Conservation (phyloP, 2,113 vertebrate genomes). For the Orcinus orca region DNA sequence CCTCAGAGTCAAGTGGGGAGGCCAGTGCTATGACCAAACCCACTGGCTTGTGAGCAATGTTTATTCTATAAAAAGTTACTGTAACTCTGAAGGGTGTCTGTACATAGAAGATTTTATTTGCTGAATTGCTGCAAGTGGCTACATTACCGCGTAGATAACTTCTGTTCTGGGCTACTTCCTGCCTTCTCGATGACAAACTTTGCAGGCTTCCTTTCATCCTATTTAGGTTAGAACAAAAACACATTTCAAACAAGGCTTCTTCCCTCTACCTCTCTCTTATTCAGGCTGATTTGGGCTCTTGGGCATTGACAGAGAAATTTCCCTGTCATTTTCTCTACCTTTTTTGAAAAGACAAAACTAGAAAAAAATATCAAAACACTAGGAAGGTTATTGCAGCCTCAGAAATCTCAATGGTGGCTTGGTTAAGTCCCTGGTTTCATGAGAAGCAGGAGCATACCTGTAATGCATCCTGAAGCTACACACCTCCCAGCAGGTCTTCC, state of each 20-base stretch:
- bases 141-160: neutral
- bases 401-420: constrained; percentile 32
- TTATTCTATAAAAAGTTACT: neutral
- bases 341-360: neutral
- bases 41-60: neutral
- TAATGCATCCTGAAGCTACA: neutral
- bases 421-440: neutral
- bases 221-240: neutral
- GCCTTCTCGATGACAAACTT: neutral
- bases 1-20: neutral
- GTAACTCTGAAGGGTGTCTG: neutral
- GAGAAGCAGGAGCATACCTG: neutral
- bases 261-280: neutral
- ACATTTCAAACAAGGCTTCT: neutral
- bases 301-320: neutral
- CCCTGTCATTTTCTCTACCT: constrained; percentile 16
- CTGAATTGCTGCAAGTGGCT: neutral
- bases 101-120: neutral
- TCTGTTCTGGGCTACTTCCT: neutral
- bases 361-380: neutral
- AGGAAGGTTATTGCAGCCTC: neutral
- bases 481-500: neutral
- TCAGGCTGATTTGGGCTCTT: neutral
- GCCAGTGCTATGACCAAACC: neutral
- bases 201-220: neutral